Evolutionary conservation across 2,888 invertebrate genomes (phyloP).

Genomic region (Amblyjoppa proteus): DNA sequence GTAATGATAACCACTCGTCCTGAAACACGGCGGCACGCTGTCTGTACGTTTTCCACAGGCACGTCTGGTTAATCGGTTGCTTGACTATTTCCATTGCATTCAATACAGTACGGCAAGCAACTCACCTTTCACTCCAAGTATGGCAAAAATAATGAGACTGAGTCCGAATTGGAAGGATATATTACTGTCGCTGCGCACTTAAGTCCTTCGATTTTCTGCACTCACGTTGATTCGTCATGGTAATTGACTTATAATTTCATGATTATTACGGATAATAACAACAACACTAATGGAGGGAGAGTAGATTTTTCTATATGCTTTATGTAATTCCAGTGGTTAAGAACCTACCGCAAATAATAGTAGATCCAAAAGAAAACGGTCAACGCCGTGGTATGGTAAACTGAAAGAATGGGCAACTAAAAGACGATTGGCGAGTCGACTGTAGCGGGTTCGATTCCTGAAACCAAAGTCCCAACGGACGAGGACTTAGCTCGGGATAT

Average conservation of each 20-base stretch:
- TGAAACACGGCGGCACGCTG: not conserved
- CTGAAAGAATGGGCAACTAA: too few relatives aligned
- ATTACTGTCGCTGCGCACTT: not conserved
- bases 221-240: not conserved
- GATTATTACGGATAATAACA: not conserved
- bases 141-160: slow-evolving; percentile 9
- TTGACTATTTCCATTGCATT: slow-evolving; percentile 36
- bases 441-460: too few relatives aligned
- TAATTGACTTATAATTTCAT: not conserved
- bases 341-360: too few relatives aligned
- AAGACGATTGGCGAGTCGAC: too few relatives aligned
- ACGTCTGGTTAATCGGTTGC: slow-evolving; percentile 44
- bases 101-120: slow-evolving; percentile 20
- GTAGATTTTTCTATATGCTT: too few relatives aligned
- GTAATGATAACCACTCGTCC: slow-evolving; percentile 79
- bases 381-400: too few relatives aligned
- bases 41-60: not conserved
- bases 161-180: not conserved
- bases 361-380: too few relatives aligned
- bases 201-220: slow-evolving; percentile 19
- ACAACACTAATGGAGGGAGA: too few relatives aligned
- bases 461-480: too few relatives aligned
- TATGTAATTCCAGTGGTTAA: too few relatives aligned
- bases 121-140: slow-evolving; percentile 37
- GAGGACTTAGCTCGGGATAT: too few relatives aligned